A percentile compares a stretch with the other conserved stretches of the same genome.
These are phyloP conservation scores for Chloebia gouldiae DNA, from an alignment of 2,113 vertebrate species.

Conservation along the genomic window DNA sequence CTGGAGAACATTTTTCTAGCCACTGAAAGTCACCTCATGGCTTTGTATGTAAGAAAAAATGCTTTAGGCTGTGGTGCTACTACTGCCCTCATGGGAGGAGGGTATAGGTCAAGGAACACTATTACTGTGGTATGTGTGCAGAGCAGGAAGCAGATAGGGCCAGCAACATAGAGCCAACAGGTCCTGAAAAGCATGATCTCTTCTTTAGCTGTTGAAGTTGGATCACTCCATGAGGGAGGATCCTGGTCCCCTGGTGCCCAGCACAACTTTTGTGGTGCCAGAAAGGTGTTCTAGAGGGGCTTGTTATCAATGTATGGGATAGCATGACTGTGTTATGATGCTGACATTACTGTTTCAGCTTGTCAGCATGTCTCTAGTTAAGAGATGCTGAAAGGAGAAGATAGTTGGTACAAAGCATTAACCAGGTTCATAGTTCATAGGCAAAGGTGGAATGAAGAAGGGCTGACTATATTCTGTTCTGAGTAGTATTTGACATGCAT, in stretches of 20 bases:
- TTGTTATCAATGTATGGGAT: background rate
- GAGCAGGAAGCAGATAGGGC: background rate
- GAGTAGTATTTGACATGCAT: background rate
- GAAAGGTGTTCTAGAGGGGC: background rate
- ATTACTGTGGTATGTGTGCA: background rate
- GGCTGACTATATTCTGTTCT: background rate
- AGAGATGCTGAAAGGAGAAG: background rate
- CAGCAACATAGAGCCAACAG: background rate
- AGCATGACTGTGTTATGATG: background rate
- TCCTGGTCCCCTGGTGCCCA: background rate
- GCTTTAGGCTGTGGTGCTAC: background rate
- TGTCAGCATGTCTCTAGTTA: background rate
- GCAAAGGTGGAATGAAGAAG: background rate
- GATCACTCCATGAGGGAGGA: background rate
- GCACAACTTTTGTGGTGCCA: background rate
- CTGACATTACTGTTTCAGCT: background rate
- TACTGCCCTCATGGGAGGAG: background rate
- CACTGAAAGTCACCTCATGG: background rate
- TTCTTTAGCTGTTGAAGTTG: background rate
- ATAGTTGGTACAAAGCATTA: background rate
- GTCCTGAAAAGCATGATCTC: background rate
- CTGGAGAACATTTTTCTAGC: background rate
- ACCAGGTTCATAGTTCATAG: background rate
- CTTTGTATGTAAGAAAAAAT: background rate
- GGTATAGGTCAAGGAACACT: fast-evolving